These are phyloP conservation scores for Grammomys surdaster DNA, from an alignment of 2,113 vertebrate species.

Conservation along the genomic window DNA sequence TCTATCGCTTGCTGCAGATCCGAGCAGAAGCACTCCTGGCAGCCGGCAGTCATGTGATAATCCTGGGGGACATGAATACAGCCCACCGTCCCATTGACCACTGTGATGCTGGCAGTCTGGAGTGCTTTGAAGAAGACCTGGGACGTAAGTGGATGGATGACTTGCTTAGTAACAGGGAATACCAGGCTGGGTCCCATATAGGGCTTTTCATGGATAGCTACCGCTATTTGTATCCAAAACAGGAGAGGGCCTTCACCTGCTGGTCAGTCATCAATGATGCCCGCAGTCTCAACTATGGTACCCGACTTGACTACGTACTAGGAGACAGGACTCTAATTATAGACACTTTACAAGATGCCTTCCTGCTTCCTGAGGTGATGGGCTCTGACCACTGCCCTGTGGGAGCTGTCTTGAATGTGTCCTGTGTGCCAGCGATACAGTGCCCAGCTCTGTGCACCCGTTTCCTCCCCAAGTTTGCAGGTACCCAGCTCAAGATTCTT, in stretches of 20 bases:
- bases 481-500: constrained; percentile 89
- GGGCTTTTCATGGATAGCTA: constrained; percentile 90
- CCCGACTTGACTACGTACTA: constrained; percentile 93
- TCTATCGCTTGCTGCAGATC: constrained; percentile 90
- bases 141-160: constrained; percentile 89
- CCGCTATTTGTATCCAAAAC: constrained; percentile 91
- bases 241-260: constrained; percentile 91
- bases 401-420: constrained; percentile 87
- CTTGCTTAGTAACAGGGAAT: constrained; percentile 84
- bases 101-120: constrained; percentile 90
- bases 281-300: constrained; percentile 93
- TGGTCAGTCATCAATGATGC: constrained; percentile 91
- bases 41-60: constrained; percentile 90
- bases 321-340: constrained; percentile 85
- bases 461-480: constrained; percentile 92
- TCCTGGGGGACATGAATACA: constrained; percentile 94
- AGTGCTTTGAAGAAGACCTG: constrained; percentile 89
- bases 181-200: constrained; percentile 47
- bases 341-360: constrained; percentile 86
- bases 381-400: constrained; percentile 95
- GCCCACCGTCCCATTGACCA: constrained; percentile 92
- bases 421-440: constrained; percentile 83
- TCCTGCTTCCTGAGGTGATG: constrained; percentile 91
- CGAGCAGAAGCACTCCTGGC: constrained; percentile 90
- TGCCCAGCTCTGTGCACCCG: constrained; percentile 89